phyloP scores from a whole-genome alignment of 2,888 invertebrate genomes.

The Microctonus brassicae region DNA sequence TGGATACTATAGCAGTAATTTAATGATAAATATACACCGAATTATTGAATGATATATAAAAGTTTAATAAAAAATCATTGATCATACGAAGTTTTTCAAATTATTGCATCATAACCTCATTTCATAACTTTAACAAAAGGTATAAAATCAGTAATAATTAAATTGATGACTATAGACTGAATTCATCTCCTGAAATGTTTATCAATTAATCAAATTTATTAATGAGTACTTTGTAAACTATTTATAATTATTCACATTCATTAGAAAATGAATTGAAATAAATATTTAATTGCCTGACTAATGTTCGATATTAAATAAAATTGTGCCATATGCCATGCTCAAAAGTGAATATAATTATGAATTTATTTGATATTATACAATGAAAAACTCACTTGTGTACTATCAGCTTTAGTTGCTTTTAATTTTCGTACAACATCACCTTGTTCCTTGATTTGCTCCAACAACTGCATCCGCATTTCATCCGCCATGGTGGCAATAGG shows the following conservation, averaged over 20 bases:
- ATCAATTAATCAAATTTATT: not conserved
- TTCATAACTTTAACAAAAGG: not conserved
- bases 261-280: no score
- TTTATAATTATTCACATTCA: no score
- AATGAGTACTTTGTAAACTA: no score
- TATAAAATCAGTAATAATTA: no score
- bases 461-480: constrained; percentile 72
- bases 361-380: not conserved
- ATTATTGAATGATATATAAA: not conserved
- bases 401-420: constrained; percentile 84
- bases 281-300: no score
- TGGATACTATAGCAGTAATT: no score
- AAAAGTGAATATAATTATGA: not conserved
- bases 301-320: not conserved
- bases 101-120: constrained; percentile 9
- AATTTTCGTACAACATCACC: constrained; percentile 86
- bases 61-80: not conserved
- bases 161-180: not conserved
- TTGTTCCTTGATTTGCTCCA: constrained; percentile 78
- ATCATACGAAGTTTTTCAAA: not conserved
- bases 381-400: constrained; percentile 76
- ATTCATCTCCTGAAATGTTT: not conserved
- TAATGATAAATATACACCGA: not conserved
- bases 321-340: constrained; percentile 15
- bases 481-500: constrained; percentile 59